Percentiles rank a stretch among this genome's conserved stretches.
These are phyloP conservation scores for Caranx ignobilis DNA, from an alignment of 2,113 vertebrate genomes.

Conservation along the genomic window DNA sequence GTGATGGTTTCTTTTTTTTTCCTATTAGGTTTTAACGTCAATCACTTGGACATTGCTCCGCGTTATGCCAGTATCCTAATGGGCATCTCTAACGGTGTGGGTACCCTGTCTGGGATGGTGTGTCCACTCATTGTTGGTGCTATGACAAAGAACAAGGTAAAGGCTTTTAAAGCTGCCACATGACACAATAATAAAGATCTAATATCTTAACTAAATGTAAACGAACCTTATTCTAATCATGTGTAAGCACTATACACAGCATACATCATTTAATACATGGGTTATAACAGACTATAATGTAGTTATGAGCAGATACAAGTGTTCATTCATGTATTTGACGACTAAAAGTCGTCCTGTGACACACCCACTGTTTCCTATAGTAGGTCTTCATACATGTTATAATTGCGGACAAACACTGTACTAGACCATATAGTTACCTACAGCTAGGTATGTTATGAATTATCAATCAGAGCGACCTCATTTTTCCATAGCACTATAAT, in stretches of 20 bases:
- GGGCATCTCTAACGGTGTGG: slow-evolving; percentile 99
- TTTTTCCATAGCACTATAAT: not conserved
- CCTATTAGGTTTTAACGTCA: slow-evolving; percentile 95
- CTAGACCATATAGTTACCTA: too few species aligned
- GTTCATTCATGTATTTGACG: too few species aligned
- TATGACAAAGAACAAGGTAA: slow-evolving; percentile 99
- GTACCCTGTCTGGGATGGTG: slow-evolving; percentile 98
- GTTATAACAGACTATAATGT: too few species aligned
- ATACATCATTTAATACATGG: too few species aligned
- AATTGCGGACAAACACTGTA: too few species aligned
- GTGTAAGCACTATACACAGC: too few species aligned
- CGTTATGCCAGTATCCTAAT: slow-evolving; percentile 99
- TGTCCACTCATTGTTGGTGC: slow-evolving; percentile 98
- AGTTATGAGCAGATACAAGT: too few species aligned
- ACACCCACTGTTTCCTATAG: too few species aligned
- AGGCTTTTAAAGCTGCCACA: not conserved
- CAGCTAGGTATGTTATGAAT: too few species aligned
- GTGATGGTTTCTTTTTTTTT: not conserved
- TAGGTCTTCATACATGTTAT: too few species aligned
- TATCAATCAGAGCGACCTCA: too few species aligned
- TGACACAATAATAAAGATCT: not conserved
- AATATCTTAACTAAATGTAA: not conserved
- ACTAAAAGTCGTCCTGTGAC: too few species aligned
- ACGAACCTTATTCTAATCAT: not conserved
- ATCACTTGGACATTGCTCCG: slow-evolving; percentile 98